Conservation (phyloP, 2,113 vertebrate genomes). For the Pithys albifrons region DNA sequence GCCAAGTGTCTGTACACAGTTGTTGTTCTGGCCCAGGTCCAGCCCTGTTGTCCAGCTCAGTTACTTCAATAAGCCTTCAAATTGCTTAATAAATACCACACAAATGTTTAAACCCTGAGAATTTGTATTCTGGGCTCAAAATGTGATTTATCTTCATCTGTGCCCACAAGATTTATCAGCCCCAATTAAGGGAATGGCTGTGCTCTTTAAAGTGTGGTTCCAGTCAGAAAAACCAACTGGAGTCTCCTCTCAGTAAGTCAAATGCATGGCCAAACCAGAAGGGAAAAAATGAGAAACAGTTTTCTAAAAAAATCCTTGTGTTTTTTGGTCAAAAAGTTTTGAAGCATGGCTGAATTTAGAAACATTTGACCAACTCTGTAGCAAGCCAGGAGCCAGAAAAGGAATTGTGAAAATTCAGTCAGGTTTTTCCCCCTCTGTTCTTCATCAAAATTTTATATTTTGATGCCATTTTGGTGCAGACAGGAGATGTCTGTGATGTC, state of each 20-base stretch:
- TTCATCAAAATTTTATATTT: not conserved
- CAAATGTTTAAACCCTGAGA: slow-evolving; percentile 50
- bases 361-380: not conserved
- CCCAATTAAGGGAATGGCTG: slow-evolving; percentile 3
- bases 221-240: slow-evolving; percentile 41
- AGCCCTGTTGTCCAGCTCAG: slow-evolving; percentile 54
- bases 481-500: not conserved
- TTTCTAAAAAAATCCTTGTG: slow-evolving; percentile 25
- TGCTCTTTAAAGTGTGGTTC: slow-evolving; percentile 25
- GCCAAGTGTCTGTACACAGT: slow-evolving; percentile 10
- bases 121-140: slow-evolving; percentile 40
- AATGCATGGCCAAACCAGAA: slow-evolving; percentile 54
- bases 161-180: slow-evolving; percentile 44
- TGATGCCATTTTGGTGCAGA: not conserved
- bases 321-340: slow-evolving; percentile 41
- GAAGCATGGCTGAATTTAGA: slow-evolving; percentile 41
- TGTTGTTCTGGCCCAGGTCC: slow-evolving; percentile 51
- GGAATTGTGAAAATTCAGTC: not conserved
- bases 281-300: slow-evolving; percentile 32
- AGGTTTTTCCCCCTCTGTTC: not conserved
- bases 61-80: slow-evolving; percentile 52
- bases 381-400: not conserved
- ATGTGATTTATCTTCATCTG: slow-evolving; percentile 65
- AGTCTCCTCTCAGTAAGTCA: slow-evolving; percentile 39
- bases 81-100: slow-evolving; percentile 66